These are phyloP conservation scores for Alouatta palliata DNA, from an alignment of 2,113 vertebrate genomes.

Conservation along the genomic window DNA sequence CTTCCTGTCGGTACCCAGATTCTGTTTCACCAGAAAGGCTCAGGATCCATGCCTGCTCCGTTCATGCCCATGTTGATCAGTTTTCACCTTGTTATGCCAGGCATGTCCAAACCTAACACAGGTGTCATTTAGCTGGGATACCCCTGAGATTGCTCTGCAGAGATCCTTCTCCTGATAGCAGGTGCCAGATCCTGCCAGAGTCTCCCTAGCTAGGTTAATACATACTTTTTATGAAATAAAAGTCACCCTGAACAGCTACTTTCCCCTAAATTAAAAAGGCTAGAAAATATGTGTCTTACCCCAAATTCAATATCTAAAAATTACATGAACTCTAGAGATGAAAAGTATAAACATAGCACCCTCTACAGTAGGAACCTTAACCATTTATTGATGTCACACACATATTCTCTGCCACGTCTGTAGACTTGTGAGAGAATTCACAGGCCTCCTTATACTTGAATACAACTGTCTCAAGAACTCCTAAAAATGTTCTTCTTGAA, in stretches of 20 bases:
- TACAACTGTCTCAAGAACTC: neutral
- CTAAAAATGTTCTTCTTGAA: neutral
- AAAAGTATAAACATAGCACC: neutral
- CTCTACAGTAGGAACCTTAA: neutral
- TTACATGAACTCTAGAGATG: neutral
- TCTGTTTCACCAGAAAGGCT: neutral
- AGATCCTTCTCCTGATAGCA: neutral
- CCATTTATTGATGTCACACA: neutral
- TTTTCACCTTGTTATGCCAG: neutral
- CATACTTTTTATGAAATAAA: neutral
- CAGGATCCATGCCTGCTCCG: neutral
- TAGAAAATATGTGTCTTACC: neutral
- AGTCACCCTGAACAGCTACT: neutral
- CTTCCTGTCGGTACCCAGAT: rapidly evolving
- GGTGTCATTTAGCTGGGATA: neutral
- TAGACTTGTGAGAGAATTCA: neutral
- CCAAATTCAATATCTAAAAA: neutral
- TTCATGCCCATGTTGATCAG: neutral
- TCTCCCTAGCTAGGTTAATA: neutral
- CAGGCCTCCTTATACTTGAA: neutral
- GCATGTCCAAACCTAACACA: neutral
- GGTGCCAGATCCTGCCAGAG: neutral
- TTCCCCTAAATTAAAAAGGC: neutral
- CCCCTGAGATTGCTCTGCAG: neutral
- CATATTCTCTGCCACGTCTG: too few species aligned